A percentile compares a stretch with the other conserved stretches of the same genome.
phyloP scores from a whole-genome alignment of 2,113 vertebrate genomes.

The Ibidorhyncha struthersii region DNA sequence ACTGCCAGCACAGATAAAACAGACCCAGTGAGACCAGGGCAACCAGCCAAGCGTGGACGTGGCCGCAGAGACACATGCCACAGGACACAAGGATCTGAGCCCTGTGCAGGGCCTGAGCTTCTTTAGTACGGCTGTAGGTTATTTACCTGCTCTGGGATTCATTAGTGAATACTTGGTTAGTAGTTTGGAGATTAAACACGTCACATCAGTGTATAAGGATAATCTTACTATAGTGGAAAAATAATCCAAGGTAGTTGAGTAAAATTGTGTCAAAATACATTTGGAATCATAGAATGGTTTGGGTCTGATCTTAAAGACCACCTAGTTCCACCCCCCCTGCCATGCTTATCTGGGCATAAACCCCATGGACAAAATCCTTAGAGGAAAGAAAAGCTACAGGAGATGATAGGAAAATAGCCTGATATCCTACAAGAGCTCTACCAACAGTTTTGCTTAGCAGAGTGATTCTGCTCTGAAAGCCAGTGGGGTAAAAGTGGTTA shows the following conservation, averaged over 20 bases:
- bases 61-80: neutral
- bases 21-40: neutral
- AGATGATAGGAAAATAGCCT: neutral
- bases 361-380: neutral
- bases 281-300: neutral
- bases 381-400: neutral
- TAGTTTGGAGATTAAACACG: neutral
- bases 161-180: neutral
- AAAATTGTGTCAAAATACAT: neutral
- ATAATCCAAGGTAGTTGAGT: neutral
- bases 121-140: accelerated
- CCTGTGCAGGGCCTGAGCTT: neutral
- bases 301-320: neutral
- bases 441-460: neutral
- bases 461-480: neutral
- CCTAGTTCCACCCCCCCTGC: neutral
- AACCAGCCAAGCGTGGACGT: neutral
- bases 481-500: neutral
- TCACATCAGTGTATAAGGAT: accelerated
- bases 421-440: neutral
- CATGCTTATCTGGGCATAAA: neutral
- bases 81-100: accelerated
- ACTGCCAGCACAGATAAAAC: neutral
- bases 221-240: neutral
- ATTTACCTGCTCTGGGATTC: neutral